Percentiles rank a stretch among this genome's conserved stretches.
These are phyloP conservation scores for Busseola fusca DNA, from an alignment of 2,888 invertebrate genomes.

Conservation along the genomic window DNA sequence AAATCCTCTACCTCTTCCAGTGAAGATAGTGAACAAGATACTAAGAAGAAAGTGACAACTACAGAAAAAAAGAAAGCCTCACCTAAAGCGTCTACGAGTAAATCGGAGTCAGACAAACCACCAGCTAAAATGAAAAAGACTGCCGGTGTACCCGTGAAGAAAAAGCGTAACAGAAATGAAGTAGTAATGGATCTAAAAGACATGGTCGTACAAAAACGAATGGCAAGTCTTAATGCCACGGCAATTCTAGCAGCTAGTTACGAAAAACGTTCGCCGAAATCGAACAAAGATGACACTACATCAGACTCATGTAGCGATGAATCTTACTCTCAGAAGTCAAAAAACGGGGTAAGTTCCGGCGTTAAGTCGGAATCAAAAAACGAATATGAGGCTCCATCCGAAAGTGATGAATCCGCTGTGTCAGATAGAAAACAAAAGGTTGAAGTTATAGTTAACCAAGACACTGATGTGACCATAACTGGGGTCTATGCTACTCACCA, in stretches of 20 bases:
- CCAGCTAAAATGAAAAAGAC: constrained; percentile 85
- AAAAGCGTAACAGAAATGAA: constrained; percentile 90
- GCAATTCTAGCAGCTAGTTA: constrained; percentile 97
- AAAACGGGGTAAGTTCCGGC: constrained; percentile 87
- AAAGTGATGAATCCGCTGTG: constrained; percentile 75
- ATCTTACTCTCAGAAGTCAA: constrained; percentile 86
- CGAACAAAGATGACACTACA: constrained; percentile 89
- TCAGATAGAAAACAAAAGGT: constrained; percentile 89
- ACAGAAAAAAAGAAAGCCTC: constrained; percentile 82
- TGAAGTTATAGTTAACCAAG: constrained; percentile 95
- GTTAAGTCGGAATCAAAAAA: constrained; percentile 87
- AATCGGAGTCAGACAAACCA: constrained; percentile 87
- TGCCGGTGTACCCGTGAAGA: constrained; percentile 83
- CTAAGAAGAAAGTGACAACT: constrained; percentile 75
- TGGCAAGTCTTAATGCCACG: constrained; percentile 97
- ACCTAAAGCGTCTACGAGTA: constrained; percentile 74
- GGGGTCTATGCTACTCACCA: constrained; percentile 95
- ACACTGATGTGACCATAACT: constrained; percentile 96
- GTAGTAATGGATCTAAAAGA: constrained; percentile 94
- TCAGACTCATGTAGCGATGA: constrained; percentile 89
- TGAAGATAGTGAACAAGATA: constrained; percentile 87
- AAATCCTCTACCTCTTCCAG: constrained; percentile 91
- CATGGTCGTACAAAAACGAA: constrained; percentile 96
- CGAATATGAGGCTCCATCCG: constrained; percentile 80
- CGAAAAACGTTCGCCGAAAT: constrained; percentile 91